Evolutionary conservation across 2,113 vertebrate species (phyloP), one percentile per base, ranked within the genome.

Genomic region (Noctilio leporinus): DNA sequence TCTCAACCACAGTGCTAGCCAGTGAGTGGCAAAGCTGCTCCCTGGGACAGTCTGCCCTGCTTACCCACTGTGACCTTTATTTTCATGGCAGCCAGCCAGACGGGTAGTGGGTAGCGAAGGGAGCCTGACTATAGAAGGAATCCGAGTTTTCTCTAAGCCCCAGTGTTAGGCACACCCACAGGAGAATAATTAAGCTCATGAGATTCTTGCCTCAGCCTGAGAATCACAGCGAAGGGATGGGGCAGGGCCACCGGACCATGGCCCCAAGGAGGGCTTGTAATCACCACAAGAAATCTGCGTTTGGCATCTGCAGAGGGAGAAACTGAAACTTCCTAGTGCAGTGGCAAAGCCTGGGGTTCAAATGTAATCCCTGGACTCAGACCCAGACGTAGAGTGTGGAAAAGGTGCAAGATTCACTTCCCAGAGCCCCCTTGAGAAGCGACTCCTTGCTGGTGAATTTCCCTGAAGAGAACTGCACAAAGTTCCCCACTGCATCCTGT

Each of bases 91-190:
- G 19, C 22, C 5, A 3, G 83, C 35, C 17, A 17, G 53, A 17
- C 2, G 20, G 55, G 65, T 43, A 59, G 82, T 43, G 49, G 93
- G 91, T 64, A 76, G 72, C 3, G 2, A 7, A 11, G 14, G 77
- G 91, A 53, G 53, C 20, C 53, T 2, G 5, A n/a, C 20, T 40
- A 4, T 3, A 6, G 22, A 86, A 95, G 91, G 95, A 97, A 96
- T 96, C 70, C 45, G 70, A 1, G 47, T 75, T 85, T 75, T 88
- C 83, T 96, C 86, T 95, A 86, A 94, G 91, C 51, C 76, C 93
- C 91, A 59, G 76, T 81, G 85, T 35, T 55, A 53, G 86, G 70
- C 72, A 85, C 70, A 19, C 93, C 91, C 86, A 89, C 72, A 12
- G 43, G 12, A 45, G 38, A 76, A 86, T 51, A 73, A 73, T 82